Base-by-base conservation (phyloP, 1,140 invertebrate species). In the Eciton burchellii region DNA sequence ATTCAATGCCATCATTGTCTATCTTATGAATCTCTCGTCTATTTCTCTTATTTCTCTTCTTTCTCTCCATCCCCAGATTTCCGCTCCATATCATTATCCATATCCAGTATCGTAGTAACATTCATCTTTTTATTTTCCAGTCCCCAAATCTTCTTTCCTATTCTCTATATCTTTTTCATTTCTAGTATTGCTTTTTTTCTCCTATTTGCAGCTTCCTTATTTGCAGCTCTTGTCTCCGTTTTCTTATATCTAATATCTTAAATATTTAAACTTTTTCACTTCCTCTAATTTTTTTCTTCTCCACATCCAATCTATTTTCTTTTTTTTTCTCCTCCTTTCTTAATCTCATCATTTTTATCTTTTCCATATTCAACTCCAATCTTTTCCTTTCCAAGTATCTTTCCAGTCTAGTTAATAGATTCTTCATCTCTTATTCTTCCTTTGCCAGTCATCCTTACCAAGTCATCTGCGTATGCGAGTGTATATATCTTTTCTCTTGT, bases 401-500 rank as follows among this genome's bases (percentile, higher is more conserved):
- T 35, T 52, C 19, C 56, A 35, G 73, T 73, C 56, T 65, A n/a
- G n/a, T n/a, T n/a, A 19, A 16, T 54, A n/a, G n/a, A n/a, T n/a
- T n/a, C 45, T 41, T 83, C 71, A 3, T 57, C 70, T 59, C 29
- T 54, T 56, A 56, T 56, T 29, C 71, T 9, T 19, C 70, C 29
- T 52, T n/a, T n/a, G n/a, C n/a, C n/a, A n/a, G n/a, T n/a, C n/a
- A n/a, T n/a, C n/a, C n/a, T n/a, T n/a, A 71, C 66, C 11, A 62
- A 49, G 68, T 83, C 81, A 54, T 76, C n/a, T 1, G 81, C 82
- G 47, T 86, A 83, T 24, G n/a, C 29, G 11, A 83, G 24, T 0
- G 81, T 56, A 83, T n/a, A 83, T 56, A 29, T n/a, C n/a, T 43
- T 1, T 24, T 21, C 11, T n/a, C 6, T 19, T 56, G 6, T 19